Evolutionary conservation across 2,113 vertebrate species (phyloP).

Genomic region (Psettodes erumei): DNA sequence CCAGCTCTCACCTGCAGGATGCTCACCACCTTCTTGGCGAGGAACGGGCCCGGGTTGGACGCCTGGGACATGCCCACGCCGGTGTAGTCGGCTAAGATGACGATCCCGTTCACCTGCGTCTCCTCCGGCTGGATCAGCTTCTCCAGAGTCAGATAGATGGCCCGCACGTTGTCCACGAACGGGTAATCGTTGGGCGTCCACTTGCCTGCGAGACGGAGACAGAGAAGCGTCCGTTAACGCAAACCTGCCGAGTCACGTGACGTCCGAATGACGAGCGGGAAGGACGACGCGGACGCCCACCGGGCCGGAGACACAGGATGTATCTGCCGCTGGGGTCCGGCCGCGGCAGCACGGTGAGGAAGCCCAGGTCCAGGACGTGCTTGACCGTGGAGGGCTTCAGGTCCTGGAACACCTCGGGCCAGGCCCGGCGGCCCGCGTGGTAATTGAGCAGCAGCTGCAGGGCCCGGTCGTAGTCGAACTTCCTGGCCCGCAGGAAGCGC

Average conservation of each 20-base stretch:
- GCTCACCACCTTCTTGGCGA: conserved; percentile 97
- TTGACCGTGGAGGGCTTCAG: conserved; percentile 92
- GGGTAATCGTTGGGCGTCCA: conserved; percentile 96
- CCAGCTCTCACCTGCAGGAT: conserved; percentile 94
- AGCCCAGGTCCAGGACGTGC: conserved; percentile 92
- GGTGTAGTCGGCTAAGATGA: conserved; percentile 96
- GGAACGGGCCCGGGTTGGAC: conserved; percentile 96
- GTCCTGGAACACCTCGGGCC: conserved; percentile 96
- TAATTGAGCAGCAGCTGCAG: conserved; percentile 97
- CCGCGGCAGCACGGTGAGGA: conserved; percentile 93
- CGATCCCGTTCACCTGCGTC: conserved; percentile 97
- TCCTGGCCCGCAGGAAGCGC: conserved; percentile 96
- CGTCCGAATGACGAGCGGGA: too few species aligned
- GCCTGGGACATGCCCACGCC: conserved; percentile 98
- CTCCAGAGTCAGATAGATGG: conserved; percentile 96
- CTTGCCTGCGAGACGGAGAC: conserved; percentile 85
- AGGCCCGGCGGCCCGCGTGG: conserved; percentile 90
- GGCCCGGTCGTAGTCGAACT: conserved; percentile 96
- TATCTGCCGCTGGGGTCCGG: conserved; percentile 91
- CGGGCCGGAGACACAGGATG: conserved; percentile 93
- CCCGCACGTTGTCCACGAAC: conserved; percentile 96
- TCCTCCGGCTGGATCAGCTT: conserved; percentile 98
- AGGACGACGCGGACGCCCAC: conserved; percentile 71
- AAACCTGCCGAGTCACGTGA: neutral
- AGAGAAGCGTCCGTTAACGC: neutral